These are phyloP conservation scores for Tachina fera DNA, from an alignment of 2,888 invertebrate genomes.

Conservation along the genomic window DNA sequence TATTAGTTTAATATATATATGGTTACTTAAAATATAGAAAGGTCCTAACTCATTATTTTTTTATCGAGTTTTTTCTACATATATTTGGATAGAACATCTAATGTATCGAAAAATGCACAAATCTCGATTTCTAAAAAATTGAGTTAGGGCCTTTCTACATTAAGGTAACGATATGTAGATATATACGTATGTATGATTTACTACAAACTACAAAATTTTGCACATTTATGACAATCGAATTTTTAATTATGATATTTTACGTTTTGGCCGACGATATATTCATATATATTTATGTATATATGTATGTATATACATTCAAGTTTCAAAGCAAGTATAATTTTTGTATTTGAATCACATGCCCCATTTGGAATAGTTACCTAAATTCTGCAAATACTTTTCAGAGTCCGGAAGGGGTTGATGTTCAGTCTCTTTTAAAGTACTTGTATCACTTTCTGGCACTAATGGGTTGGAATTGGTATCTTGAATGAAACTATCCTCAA, in stretches of 20 bases:
- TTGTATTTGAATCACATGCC: too few relatives aligned
- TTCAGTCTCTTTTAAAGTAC: slow-evolving; percentile 75
- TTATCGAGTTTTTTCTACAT: too few relatives aligned
- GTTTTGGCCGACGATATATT: neutral
- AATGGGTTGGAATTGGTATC: slow-evolving; percentile 74
- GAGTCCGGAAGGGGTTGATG: slow-evolving; percentile 83
- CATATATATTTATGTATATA: neutral
- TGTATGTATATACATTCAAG: neutral
- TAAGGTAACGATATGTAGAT: too few relatives aligned
- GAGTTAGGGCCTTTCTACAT: too few relatives aligned
- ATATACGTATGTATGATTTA: too few relatives aligned
- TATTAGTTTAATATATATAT: neutral
- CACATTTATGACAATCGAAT: too few relatives aligned
- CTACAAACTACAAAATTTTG: neutral
- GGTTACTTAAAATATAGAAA: too few relatives aligned
- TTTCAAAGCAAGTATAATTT: neutral
- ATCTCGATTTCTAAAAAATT: too few relatives aligned
- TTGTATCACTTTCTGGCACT: slow-evolving; percentile 77
- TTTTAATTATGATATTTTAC: too few relatives aligned
- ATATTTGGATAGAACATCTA: too few relatives aligned
- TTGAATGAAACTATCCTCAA: slow-evolving; percentile 85
- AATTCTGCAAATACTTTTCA: slow-evolving; percentile 84
- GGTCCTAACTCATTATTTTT: too few relatives aligned
- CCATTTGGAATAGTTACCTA: slow-evolving; percentile 84
- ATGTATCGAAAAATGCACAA: too few relatives aligned